Conservation (phyloP, 2,113 vertebrate species). For the Collichthys lucidus region DNA sequence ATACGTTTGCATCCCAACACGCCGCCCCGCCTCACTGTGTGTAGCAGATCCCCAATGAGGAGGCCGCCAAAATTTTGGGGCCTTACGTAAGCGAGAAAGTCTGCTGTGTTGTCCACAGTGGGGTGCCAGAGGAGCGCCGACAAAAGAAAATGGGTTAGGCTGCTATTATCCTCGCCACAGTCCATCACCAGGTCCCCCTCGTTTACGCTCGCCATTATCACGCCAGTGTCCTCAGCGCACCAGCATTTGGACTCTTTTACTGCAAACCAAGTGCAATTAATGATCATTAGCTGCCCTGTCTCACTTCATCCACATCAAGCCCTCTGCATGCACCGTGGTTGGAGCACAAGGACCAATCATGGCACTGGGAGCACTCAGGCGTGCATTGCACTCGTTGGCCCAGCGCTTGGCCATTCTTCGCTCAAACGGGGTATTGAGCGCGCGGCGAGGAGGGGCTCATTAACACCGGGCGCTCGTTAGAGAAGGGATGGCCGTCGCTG, state of each 20-base stretch:
- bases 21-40: constrained; percentile 19
- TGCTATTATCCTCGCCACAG: constrained; percentile 72
- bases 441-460: constrained; percentile 72
- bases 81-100: constrained; percentile 80
- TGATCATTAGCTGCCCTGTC: constrained; percentile 97
- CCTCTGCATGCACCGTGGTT: constrained; percentile 85
- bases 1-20: constrained; percentile 40
- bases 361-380: constrained; percentile 84
- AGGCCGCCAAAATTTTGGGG: constrained; percentile 75
- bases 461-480: constrained; percentile 78
- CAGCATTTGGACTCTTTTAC: constrained; percentile 88
- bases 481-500: constrained; percentile 83
- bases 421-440: constrained; percentile 91
- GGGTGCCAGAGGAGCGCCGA: constrained; percentile 59
- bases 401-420: constrained; percentile 88
- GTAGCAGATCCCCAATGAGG: constrained; percentile 20
- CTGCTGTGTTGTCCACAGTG: constrained; percentile 63
- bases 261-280: constrained; percentile 94
- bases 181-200: constrained; percentile 46
- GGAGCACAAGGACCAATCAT: constrained; percentile 83
- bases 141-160: constrained; percentile 82
- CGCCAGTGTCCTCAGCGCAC: constrained; percentile 86
- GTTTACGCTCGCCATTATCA: constrained; percentile 73
- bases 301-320: constrained; percentile 89
- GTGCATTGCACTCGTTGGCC: constrained; percentile 85